Evolutionary conservation across 2,888 invertebrate genomes (phyloP), one percentile per base, ranked within the genome.

Genomic region (Lithophane socia): DNA sequence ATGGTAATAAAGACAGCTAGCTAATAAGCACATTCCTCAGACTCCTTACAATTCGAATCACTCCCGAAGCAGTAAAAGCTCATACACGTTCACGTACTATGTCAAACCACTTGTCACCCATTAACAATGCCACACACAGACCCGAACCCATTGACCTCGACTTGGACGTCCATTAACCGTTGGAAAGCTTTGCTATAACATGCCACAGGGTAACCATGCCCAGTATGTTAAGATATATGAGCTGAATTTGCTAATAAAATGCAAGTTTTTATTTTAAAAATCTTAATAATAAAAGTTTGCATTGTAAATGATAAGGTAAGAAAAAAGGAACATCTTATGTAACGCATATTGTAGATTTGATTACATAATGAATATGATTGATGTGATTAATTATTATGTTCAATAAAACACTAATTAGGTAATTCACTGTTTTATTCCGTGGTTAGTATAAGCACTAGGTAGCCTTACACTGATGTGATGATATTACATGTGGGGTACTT

Each of bases 141-240:
- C 52, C 63, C 67, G 84, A 73, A 77, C 77, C 78, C 70, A 86
- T 88, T 87, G 88, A 87, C 86, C 88, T 81, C 85, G 75, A 54
- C 47, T 29, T 29, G 13, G 61, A 37, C 69, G 21, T 10, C 47
- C 69, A 79, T 72, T 79, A 73, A 75, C 73, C 65, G 86, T 86
- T 77, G 49, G 74, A 80, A 76, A 82, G 88, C 66, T 72, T 56
- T 44, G 61, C 44, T 63, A 49, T 54, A 58, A 68, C 24, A 67
- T 54, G 37, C 67, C 82, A 75, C 70, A 81, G 85, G 24, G 24
- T 29, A 75, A 44, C 49, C 9, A 8, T 16, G 3, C 42, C 3
- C 73, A 66, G 84, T 61, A 29, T 29, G 29, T 29, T 29, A 29
- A 29, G 29, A 29, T 29, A 29, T 29, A 29, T 16, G 1, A 44